Percentiles rank a stretch among this genome's conserved stretches.
phyloP scores from a whole-genome alignment of 1,140 invertebrate species.

The Drosophila cardini region DNA sequence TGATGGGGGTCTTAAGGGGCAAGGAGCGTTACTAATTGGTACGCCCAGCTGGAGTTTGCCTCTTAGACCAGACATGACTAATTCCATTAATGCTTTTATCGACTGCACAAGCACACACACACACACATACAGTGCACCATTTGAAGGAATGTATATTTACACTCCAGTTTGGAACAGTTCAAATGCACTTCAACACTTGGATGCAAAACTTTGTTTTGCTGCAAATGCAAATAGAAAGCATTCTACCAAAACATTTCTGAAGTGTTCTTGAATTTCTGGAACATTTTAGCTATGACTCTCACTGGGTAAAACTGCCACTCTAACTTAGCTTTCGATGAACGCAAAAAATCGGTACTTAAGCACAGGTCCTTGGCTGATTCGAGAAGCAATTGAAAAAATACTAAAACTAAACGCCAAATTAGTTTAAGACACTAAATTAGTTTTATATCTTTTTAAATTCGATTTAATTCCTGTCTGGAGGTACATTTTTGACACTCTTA shows the following conservation, averaged over 20 bases:
- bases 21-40: slow-evolving; percentile 38
- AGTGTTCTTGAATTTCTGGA: slow-evolving; percentile 12
- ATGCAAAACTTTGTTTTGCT: slow-evolving; percentile 21
- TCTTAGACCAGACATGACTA: slow-evolving; percentile 10
- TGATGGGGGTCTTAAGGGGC: not conserved
- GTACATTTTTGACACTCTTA: not conserved
- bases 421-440: not conserved
- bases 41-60: slow-evolving; percentile 18
- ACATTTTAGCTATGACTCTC: not conserved
- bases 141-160: not conserved
- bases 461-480: too few relatives aligned
- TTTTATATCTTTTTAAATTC: too few relatives aligned
- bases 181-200: slow-evolving; percentile 20
- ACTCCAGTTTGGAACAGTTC: not conserved
- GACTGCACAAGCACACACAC: slow-evolving; percentile 1
- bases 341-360: not conserved
- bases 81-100: slow-evolving; percentile 44
- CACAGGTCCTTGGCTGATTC: not conserved
- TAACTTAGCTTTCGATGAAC: not conserved
- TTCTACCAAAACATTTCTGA: slow-evolving; percentile 16
- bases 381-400: slow-evolving; percentile 1
- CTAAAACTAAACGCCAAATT: slow-evolving; percentile 9
- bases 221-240: slow-evolving; percentile 30
- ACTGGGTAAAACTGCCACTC: not conserved
- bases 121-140: not conserved